Evolutionary conservation across 2,113 vertebrate genomes (phyloP), one percentile per base, ranked within the genome.

Genomic region (Hemibagrus wyckioides): DNA sequence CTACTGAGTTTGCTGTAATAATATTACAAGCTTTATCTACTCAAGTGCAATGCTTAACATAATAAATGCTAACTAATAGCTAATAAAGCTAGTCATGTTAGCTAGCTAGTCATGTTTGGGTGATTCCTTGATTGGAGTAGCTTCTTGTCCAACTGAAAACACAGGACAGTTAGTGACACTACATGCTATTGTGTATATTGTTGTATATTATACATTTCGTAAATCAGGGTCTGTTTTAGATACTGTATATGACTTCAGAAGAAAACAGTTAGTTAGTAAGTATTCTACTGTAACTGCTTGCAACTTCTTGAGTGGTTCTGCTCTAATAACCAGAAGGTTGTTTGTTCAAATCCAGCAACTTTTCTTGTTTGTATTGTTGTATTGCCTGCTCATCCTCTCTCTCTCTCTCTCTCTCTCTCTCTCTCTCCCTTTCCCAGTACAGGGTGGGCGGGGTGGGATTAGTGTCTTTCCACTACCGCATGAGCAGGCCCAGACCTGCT

Each of bases 361-460:
- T 3, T 39, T 71, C 10, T 71, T 41, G 2, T 5, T 25, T 75
- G 21, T 23, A 50, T 28, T 76, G 23, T 50, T 76, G 44, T 76
- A 39, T 50, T 71, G 44, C 30, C 10, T 56, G 36, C 14, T 54
- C 2, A 69, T 13, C 83, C 28, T 79, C 33, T 71, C 36, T 79
- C 63, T 80, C 25, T 76, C 84, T 82, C 39, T 36, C 36, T 86
- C 59, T 57, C 52, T 7, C 80, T 83, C 59, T 52, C 75, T 87
- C 79, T 61, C 30, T 85, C 88, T 79, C 57, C 9, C 44, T 48
- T 8, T 48, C 1, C 9, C 44, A 7, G 44, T 48, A n/a, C n/a
- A 36, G 65, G 63, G 13, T 33, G n/a, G 63, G 57, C 50, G 41
- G 19, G 65, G 36, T 7, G 71, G 82, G 39, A 84, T 57, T 84